phyloP scores from a whole-genome alignment of 2,888 invertebrate genomes.

The Clitarchus hookeri region DNA sequence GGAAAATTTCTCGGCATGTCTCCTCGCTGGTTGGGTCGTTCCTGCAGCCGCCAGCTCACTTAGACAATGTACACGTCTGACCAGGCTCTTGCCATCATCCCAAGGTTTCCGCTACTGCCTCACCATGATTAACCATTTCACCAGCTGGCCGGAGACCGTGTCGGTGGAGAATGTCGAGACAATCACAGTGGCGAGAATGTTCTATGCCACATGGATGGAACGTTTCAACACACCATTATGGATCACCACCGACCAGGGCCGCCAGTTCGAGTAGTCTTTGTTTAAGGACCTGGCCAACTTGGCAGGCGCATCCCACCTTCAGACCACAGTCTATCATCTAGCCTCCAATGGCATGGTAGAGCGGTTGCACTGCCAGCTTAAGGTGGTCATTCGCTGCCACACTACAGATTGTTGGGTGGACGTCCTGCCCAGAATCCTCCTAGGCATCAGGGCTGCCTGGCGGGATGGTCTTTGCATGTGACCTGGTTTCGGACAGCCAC shows the following conservation, averaged over 20 bases:
- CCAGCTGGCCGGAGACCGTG: slow-evolving; percentile 52
- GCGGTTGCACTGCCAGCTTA: too few relatives aligned
- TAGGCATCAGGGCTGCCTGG: too few relatives aligned
- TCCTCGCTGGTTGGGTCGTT: too few relatives aligned
- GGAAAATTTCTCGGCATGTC: too few relatives aligned
- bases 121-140: slow-evolving; percentile 48
- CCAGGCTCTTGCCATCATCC: slow-evolving; percentile 52
- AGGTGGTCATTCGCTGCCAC: too few relatives aligned
- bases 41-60: slow-evolving; percentile 45
- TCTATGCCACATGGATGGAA: background rate
- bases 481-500: too few relatives aligned
- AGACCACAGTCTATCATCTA: too few relatives aligned
- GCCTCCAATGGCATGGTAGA: too few relatives aligned
- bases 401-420: too few relatives aligned
- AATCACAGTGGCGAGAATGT: slow-evolving; percentile 42
- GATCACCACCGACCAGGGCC: slow-evolving; percentile 52
- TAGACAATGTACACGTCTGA: slow-evolving; percentile 53
- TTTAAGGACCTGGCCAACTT: slow-evolving; percentile 40
- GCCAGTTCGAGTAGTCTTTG: slow-evolving; percentile 50
- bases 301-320: slow-evolving; percentile 44
- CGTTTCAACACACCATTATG: slow-evolving; percentile 51
- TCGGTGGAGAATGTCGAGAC: slow-evolving; percentile 51
- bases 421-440: too few relatives aligned
- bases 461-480: too few relatives aligned
- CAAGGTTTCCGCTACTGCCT: slow-evolving; percentile 41